Conservation (phyloP, 2,113 vertebrate genomes). For the Odocoileus virginianus region DNA sequence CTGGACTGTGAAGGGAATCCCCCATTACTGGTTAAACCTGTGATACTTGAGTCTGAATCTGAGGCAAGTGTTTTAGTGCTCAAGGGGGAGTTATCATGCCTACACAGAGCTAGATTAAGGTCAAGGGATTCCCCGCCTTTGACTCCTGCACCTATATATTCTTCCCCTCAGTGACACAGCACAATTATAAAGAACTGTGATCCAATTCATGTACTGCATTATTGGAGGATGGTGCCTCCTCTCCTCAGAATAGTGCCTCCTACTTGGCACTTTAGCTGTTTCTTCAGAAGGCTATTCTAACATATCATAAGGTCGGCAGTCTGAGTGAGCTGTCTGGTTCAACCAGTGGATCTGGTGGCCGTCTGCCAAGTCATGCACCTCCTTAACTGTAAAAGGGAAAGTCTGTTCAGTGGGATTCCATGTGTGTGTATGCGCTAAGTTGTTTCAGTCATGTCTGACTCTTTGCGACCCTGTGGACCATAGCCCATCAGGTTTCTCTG, state of each 20-base stretch:
- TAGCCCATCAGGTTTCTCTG: neutral
- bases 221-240: accelerated
- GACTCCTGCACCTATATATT: neutral
- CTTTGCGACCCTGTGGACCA: neutral
- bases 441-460: neutral
- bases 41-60: neutral
- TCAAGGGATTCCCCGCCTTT: neutral
- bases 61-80: neutral
- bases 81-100: neutral
- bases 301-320: neutral
- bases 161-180: neutral
- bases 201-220: neutral
- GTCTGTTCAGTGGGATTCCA: neutral
- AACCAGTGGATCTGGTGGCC: neutral
- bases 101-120: neutral
- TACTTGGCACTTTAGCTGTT: neutral
- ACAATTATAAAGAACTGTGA: neutral
- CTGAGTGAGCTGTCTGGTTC: neutral
- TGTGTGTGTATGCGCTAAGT: neutral
- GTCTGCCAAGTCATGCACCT: neutral
- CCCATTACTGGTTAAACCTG: neutral
- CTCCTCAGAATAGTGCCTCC: neutral
- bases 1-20: neutral
- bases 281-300: neutral
- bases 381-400: neutral